Percentiles rank a stretch among this genome's conserved stretches.
phyloP scores from a whole-genome alignment of 2,113 vertebrate species.

The Sinosuthora webbiana region DNA sequence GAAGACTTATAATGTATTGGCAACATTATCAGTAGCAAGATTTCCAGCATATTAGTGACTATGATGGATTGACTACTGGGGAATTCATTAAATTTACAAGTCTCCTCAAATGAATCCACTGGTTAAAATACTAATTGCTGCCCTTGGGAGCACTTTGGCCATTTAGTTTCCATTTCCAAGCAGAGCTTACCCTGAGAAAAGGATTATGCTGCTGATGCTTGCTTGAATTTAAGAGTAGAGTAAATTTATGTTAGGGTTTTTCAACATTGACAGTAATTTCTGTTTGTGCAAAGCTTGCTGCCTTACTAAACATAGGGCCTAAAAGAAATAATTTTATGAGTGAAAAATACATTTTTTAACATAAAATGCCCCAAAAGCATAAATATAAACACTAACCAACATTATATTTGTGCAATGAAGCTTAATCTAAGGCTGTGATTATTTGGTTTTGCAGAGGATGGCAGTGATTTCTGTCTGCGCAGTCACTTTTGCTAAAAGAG shows the following conservation, averaged over 20 bases:
- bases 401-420: background rate
- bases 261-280: background rate
- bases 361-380: background rate
- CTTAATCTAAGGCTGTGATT: background rate
- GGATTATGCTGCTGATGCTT: slow-evolving; percentile 10
- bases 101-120: slow-evolving; percentile 2
- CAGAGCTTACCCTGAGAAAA: slow-evolving; percentile 7
- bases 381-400: background rate
- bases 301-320: background rate
- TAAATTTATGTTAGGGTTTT: background rate
- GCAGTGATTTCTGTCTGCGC: background rate
- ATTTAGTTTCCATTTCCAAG: slow-evolving; percentile 44
- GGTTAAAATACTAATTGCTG: slow-evolving; percentile 44
- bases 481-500: background rate
- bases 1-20: slow-evolving; percentile 31
- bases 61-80: slow-evolving; percentile 10
- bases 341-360: background rate
- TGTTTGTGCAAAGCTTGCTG: background rate
- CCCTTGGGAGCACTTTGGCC: slow-evolving; percentile 33
- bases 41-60: slow-evolving; percentile 31
- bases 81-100: slow-evolving; percentile 56
- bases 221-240: background rate
- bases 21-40: slow-evolving; percentile 29
- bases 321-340: background rate
- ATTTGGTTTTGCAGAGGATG: background rate